phyloP scores from a whole-genome alignment of 2,113 vertebrate species.

The Cervus canadensis region DNA sequence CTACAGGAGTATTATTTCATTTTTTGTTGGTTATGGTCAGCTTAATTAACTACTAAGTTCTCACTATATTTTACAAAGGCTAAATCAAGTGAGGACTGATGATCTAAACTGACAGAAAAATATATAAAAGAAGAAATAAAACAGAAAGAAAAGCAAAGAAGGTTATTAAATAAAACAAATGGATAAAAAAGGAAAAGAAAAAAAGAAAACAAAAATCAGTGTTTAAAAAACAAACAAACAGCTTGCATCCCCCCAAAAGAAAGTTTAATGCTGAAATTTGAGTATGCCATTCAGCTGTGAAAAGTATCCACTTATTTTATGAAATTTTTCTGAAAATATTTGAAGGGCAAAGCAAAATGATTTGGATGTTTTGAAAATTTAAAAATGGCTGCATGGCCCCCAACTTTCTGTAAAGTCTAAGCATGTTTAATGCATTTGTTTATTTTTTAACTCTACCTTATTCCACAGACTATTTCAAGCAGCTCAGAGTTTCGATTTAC shows the following conservation, averaged over 20 bases:
- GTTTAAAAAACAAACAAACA: neutral
- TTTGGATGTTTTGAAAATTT: neutral
- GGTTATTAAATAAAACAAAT: neutral
- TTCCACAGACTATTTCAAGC: neutral
- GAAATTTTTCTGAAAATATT: neutral
- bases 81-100: neutral
- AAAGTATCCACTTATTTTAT: neutral
- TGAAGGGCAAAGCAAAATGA: neutral
- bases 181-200: neutral
- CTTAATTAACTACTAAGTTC: neutral
- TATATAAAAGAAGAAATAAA: neutral
- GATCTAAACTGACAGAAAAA: neutral
- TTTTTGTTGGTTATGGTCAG: neutral
- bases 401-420: neutral
- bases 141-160: neutral
- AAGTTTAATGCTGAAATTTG: neutral
- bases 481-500: neutral
- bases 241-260: rapidly evolving
- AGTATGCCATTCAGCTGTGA: neutral
- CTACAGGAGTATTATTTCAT: neutral
- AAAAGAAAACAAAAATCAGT: neutral
- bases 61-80: neutral
- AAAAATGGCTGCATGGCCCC: neutral
- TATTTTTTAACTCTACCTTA: neutral
- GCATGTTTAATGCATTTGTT: neutral